phyloP scores from a whole-genome alignment of 2,113 vertebrate species.

The Gobio gobio region DNA sequence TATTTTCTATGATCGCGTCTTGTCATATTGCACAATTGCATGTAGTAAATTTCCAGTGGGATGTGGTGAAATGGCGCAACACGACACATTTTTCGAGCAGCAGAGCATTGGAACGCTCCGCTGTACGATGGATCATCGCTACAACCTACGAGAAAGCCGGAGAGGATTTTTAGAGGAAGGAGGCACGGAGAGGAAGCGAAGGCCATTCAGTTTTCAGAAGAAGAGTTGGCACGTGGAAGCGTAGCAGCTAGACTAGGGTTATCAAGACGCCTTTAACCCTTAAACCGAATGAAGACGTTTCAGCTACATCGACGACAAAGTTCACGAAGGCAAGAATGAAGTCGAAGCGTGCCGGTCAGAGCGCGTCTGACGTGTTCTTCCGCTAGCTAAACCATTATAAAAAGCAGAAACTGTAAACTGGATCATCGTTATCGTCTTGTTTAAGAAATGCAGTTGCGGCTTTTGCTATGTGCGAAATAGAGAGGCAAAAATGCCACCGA shows the following conservation, averaged over 20 bases:
- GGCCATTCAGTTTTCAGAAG: slow-evolving; percentile 74
- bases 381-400: slow-evolving; percentile 14
- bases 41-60: neutral
- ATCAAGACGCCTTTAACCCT: slow-evolving; percentile 21
- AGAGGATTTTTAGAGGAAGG: slow-evolving; percentile 53
- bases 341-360: neutral
- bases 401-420: slow-evolving; percentile 53
- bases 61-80: slow-evolving; percentile 3
- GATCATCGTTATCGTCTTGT: slow-evolving; percentile 25
- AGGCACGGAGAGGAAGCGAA: slow-evolving; percentile 77
- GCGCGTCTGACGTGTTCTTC: neutral
- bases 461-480: too few species aligned
- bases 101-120: neutral
- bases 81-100: neutral
- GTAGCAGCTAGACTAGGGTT: slow-evolving; percentile 40
- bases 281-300: neutral
- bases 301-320: slow-evolving; percentile 16
- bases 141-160: slow-evolving; percentile 34
- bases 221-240: slow-evolving; percentile 38
- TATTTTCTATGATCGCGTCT: neutral
- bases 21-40: neutral
- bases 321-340: slow-evolving; percentile 37
- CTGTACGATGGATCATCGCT: slow-evolving; percentile 1
- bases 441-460: slow-evolving; percentile 34
- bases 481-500: too few species aligned